phyloP scores from a whole-genome alignment of 1,140 invertebrate species.

The Diorhabda sublineata region DNA sequence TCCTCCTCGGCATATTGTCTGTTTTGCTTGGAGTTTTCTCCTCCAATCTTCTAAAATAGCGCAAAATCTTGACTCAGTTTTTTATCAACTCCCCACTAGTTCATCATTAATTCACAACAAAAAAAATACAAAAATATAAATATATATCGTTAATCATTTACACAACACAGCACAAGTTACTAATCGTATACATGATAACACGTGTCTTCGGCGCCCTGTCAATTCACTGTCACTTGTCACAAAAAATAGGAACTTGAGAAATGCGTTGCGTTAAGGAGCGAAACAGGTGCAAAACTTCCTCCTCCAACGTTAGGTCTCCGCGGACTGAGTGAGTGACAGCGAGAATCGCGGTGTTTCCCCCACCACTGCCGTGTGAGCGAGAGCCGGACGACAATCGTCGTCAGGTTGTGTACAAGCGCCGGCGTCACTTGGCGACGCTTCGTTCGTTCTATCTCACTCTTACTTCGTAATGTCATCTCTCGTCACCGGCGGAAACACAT shows the following conservation, averaged over 20 bases:
- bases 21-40: conserved; percentile 25
- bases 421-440: conserved; percentile 35
- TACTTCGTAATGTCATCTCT: conserved; percentile 44
- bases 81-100: conserved; percentile 7
- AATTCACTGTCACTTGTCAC: conserved; percentile 27
- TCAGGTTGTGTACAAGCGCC: conserved; percentile 42
- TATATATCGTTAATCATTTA: conserved; percentile 8
- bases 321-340: conserved; percentile 49
- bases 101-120: conserved; percentile 10
- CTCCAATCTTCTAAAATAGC: conserved; percentile 36
- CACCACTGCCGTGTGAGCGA: conserved; percentile 28
- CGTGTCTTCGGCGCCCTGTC: conserved; percentile 8
- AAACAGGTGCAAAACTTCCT: conserved; percentile 36
- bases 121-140: conserved; percentile 10
- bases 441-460: conserved; percentile 27
- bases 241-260: neutral
- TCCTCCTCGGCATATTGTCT: conserved; percentile 56
- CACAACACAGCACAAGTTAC: conserved; percentile 20
- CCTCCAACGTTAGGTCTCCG: conserved; percentile 39
- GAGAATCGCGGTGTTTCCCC: conserved; percentile 41
- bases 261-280: conserved; percentile 20
- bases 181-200: conserved; percentile 29
- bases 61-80: conserved; percentile 40
- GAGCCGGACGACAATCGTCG: conserved; percentile 39
- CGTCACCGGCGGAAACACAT: conserved; percentile 45